Conservation (phyloP, 2,888 invertebrate genomes). For the Ochropleura plecta region DNA sequence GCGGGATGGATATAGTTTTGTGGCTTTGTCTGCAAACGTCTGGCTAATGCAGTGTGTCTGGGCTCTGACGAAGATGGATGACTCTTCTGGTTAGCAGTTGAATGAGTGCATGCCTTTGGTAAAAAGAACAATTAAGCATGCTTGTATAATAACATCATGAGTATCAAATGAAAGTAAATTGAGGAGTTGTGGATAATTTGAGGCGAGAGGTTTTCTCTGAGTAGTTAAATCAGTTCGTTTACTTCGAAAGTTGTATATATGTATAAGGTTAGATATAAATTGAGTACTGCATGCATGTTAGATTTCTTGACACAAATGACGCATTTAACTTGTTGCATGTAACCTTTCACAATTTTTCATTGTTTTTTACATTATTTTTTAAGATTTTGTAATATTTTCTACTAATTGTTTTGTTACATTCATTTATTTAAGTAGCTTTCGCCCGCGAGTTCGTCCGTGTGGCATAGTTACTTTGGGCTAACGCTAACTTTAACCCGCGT, state of each 20-base stretch:
- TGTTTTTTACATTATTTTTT: not conserved
- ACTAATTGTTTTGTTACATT: too few relatives aligned
- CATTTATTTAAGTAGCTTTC: too few relatives aligned
- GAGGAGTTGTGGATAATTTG: conserved; percentile 47
- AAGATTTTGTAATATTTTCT: not conserved
- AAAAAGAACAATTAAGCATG: conserved; percentile 69
- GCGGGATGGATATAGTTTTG: conserved; percentile 74
- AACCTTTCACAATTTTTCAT: not conserved
- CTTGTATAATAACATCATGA: conserved; percentile 60
- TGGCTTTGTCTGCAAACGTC: conserved; percentile 72
- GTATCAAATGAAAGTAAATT: conserved; percentile 63
- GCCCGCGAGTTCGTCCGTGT: too few relatives aligned
- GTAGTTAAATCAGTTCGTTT: not conserved
- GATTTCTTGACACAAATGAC: not conserved
- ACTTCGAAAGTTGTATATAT: not conserved
- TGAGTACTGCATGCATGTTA: not conserved
- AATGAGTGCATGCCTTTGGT: conserved; percentile 78
- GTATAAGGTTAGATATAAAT: not conserved
- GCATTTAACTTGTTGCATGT: not conserved
- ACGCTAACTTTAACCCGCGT: too few relatives aligned
- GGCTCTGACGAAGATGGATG: conserved; percentile 88
- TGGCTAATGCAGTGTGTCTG: conserved; percentile 86
- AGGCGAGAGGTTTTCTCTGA: conserved; percentile 6
- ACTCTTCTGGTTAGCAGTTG: conserved; percentile 80
- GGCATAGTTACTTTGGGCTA: too few relatives aligned